phyloP scores from a whole-genome alignment of 1,140 invertebrate genomes.

The Hycleus cichorii region DNA sequence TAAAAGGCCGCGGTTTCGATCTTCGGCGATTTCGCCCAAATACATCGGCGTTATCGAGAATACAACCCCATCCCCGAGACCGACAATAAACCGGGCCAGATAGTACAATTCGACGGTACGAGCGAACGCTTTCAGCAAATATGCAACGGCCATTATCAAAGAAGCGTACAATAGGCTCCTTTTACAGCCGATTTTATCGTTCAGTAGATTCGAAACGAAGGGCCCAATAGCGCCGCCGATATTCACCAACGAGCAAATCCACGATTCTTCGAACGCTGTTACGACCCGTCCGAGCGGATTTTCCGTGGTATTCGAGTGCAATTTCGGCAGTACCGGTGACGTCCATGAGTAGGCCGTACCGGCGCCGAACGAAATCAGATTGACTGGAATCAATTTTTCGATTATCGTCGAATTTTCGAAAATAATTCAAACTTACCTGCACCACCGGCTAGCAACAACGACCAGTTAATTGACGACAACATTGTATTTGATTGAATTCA shows the following conservation, averaged over 20 bases:
- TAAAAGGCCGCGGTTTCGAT: slow-evolving; percentile 20
- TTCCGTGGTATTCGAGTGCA: slow-evolving; percentile 34
- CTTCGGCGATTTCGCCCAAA: slow-evolving; percentile 45
- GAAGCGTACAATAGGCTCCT: slow-evolving; percentile 37
- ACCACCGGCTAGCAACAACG: too few relatives aligned
- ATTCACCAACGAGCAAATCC: slow-evolving; percentile 73
- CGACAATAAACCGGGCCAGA: slow-evolving; percentile 40
- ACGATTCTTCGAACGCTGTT: slow-evolving; percentile 53
- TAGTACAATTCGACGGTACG: slow-evolving; percentile 35
- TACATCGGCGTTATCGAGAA: slow-evolving; percentile 46
- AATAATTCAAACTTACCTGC: too few relatives aligned
- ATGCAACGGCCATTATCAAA: slow-evolving; percentile 38
- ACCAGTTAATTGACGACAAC: too few relatives aligned
- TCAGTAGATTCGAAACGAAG: slow-evolving; percentile 50
- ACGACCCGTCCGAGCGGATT: slow-evolving; percentile 36
- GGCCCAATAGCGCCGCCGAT: slow-evolving; percentile 61
- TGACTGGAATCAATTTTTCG: too few relatives aligned
- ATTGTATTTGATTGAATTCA: too few relatives aligned
- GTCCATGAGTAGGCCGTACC: slow-evolving; percentile 66
- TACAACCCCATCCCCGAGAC: slow-evolving; percentile 41
- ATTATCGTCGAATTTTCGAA: too few relatives aligned
- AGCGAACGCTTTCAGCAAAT: slow-evolving; percentile 40
- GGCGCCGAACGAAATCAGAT: slow-evolving; percentile 39
- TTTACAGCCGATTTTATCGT: slow-evolving; percentile 54
- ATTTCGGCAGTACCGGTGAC: slow-evolving; percentile 56